A percentile compares a stretch with the other conserved stretches of the same genome.
Conservation (phyloP, 1,140 invertebrate genomes). For the Drosophila chauvacae region DNA sequence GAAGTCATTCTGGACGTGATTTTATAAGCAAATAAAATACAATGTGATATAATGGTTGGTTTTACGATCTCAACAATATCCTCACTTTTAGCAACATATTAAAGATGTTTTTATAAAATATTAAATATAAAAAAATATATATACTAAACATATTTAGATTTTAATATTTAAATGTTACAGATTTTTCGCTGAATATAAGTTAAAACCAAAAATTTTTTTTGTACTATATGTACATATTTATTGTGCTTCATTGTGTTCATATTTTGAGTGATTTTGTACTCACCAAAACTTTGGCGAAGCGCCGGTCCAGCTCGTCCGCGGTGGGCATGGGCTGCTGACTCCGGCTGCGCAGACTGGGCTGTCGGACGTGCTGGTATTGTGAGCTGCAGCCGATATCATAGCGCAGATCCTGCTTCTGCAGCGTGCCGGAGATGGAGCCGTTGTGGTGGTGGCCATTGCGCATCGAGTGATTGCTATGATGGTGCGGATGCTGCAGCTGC, state of each 20-base stretch:
- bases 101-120: not conserved
- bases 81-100: too few species aligned
- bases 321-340: slow-evolving; percentile 95
- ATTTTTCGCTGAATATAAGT: not conserved
- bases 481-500: slow-evolving; percentile 42
- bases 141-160: too few species aligned
- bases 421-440: slow-evolving; percentile 38
- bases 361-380: slow-evolving; percentile 85
- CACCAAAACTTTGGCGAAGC: slow-evolving; percentile 98
- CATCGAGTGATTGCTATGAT: slow-evolving; percentile 51
- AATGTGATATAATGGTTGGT: not conserved
- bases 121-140: not conserved
- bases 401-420: slow-evolving; percentile 79
- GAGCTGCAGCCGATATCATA: slow-evolving; percentile 80
- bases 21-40: not conserved
- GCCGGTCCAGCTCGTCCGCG: slow-evolving; percentile 93
- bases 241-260: not conserved
- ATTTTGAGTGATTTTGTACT: slow-evolving; percentile 84
- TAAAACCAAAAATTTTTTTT: too few species aligned
- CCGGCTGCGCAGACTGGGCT: slow-evolving; percentile 90
- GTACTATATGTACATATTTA: not conserved
- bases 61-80: not conserved
- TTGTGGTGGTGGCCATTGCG: slow-evolving; percentile 63
- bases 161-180: not conserved
- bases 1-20: slow-evolving; percentile 1